Evolutionary conservation across 2,797 vertebrate species (phyloP), one percentile per base, ranked within the genome.

Genomic region (Strix occidentalis): DNA sequence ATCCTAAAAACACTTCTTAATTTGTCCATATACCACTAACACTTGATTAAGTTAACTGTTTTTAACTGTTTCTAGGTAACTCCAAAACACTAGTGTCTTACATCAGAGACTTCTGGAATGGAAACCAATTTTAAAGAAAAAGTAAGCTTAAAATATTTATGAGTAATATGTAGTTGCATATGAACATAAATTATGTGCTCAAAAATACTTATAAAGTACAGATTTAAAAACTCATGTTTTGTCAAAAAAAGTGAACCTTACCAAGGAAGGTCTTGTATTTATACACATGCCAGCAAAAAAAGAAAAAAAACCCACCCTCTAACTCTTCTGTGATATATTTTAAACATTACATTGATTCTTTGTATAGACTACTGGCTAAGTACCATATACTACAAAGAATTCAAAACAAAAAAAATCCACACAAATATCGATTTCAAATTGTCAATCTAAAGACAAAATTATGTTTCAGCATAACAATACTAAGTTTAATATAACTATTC

Each of bases 221-320:
- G 15, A 53, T 88, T 39, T 45, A 50, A 69, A 69, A 78, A 23
- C 4, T 45, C 57, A 41, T 1, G 2, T 64, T 90, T 68, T 5
- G 39, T 45, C 25, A 10, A 61, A 54, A 64, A 64, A 71, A 64
- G 21, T 69, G 69, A 76, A 87, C 6, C 37, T 87, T 48, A 46
- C 15, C 39, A 57, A 77, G 46, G 53, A 75, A 64, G 28, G 12
- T 39, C 14, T 60, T 69, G 26, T 43, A 75, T 70, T 78, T 45
- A 77, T 24, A 82, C 4, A 37, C 13, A 39, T 8, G 26, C 13
- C 37, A 90, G 35, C 4, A 76, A 69, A 84, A 65, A 45, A 45
- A 18, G 4, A 48, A 18, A 54, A 54, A 90, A 61, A 31, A 0
- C 0, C 2, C 31, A 72, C 1, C 3, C 13, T 64, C 50, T 72